Conservation (phyloP, 2,888 invertebrate genomes). For the Camptogramma bilineatum region DNA sequence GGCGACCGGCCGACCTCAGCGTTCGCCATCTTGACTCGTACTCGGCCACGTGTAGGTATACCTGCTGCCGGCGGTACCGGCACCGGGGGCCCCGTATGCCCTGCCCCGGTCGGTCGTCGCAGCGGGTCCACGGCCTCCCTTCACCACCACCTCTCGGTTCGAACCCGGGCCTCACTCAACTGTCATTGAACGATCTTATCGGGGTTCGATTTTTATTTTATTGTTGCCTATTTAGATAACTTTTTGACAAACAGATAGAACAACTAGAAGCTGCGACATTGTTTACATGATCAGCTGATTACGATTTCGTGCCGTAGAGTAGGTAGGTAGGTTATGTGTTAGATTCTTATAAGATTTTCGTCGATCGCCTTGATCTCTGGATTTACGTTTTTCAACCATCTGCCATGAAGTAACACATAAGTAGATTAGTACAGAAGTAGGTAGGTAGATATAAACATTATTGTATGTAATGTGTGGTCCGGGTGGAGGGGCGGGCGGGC, state of each 20-base stretch:
- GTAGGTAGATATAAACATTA: conserved; percentile 18
- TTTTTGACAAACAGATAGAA: conserved; percentile 6
- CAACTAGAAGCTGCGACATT: conserved; percentile 53
- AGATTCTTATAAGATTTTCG: conserved; percentile 64
- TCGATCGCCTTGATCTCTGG: neutral
- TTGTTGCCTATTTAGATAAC: conserved; percentile 1
- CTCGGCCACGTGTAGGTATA: conserved; percentile 75
- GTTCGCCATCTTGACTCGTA: conserved; percentile 79
- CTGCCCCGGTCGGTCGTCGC: conserved; percentile 54
- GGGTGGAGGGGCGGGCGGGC: conserved; percentile 38
- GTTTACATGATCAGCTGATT: conserved; percentile 84
- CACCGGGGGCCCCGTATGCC: conserved; percentile 68
- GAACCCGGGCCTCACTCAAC: conserved; percentile 12
- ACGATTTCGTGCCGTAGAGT: conserved; percentile 48
- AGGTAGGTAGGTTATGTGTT: conserved; percentile 42
- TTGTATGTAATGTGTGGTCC: conserved; percentile 32
- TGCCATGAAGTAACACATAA: too few relatives aligned
- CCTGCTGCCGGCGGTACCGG: conserved; percentile 45
- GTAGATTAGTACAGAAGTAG: neutral
- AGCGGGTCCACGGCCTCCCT: conserved; percentile 26
- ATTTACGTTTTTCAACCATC: neutral
- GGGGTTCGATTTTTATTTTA: conserved; percentile 1
- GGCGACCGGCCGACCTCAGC: conserved; percentile 52
- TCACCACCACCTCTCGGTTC: conserved; percentile 11
- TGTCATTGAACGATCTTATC: conserved; percentile 1